Evolutionary conservation across 92 coral and sea anemone genomes (phyloP).

Genomic region (Isaurus tuberculatus): DNA sequence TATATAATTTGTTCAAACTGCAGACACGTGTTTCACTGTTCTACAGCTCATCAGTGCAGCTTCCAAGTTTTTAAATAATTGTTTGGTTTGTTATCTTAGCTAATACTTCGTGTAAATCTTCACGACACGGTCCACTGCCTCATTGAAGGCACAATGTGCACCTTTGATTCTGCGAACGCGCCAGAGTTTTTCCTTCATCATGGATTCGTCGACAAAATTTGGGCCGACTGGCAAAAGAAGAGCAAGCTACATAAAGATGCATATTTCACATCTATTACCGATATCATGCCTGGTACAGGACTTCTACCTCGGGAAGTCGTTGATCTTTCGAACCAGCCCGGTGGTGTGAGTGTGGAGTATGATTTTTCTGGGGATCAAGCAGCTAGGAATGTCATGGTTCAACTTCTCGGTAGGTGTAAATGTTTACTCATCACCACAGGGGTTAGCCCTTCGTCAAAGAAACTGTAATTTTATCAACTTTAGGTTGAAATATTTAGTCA

Average conservation of each 20-base stretch:
- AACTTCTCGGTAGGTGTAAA: constrained; percentile 46
- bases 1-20: no score
- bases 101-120: constrained; percentile 64
- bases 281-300: constrained; percentile 65
- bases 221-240: constrained; percentile 91
- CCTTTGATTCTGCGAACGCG: constrained; percentile 82
- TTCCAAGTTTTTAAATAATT: not conserved
- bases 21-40: no score
- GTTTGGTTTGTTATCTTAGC: constrained; percentile 24
- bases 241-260: constrained; percentile 65
- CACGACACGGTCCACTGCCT: constrained; percentile 84
- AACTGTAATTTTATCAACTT: no score
- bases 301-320: constrained; percentile 52
- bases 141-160: constrained; percentile 87
- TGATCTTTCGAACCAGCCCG: constrained; percentile 67
- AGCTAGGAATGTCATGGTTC: constrained; percentile 33
- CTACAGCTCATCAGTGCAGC: no score
- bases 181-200: constrained; percentile 97
- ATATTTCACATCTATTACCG: constrained; percentile 47
- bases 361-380: constrained; percentile 40
- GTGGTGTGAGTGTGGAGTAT: constrained; percentile 72
- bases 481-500: no score
- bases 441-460: no score
- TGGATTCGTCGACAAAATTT: constrained; percentile 88
- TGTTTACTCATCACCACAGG: not conserved